Evolutionary conservation across 2,113 vertebrate genomes (phyloP).

Genomic region (Thunnus thynnus): DNA sequence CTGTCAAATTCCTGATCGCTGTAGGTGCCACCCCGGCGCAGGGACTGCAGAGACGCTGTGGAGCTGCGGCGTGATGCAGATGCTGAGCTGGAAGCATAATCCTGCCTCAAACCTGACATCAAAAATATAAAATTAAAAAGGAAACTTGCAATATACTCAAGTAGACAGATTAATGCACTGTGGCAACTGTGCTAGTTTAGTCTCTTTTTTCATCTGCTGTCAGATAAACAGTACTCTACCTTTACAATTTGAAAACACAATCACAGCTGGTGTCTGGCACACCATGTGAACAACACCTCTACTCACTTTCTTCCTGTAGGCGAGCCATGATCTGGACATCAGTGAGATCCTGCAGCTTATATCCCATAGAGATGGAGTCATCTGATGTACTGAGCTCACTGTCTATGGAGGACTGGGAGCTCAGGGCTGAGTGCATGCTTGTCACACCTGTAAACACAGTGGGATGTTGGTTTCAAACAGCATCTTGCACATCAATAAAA

Average conservation of each 20-base stretch:
- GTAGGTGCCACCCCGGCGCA: constrained; percentile 90
- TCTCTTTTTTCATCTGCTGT: not conserved
- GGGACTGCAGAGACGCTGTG: constrained; percentile 90
- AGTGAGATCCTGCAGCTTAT: constrained; percentile 94
- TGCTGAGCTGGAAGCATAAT: constrained; percentile 91
- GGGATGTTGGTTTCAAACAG: constrained; percentile 7
- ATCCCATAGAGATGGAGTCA: constrained; percentile 96
- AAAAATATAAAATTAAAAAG: constrained; percentile 12
- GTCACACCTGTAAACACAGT: constrained; percentile 82
- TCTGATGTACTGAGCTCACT: constrained; percentile 94
- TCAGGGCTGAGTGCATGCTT: constrained; percentile 88
- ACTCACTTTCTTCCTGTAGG: constrained; percentile 93
- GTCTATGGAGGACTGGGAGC: constrained; percentile 94
- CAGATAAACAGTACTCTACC: not conserved
- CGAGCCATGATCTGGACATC: constrained; percentile 96
- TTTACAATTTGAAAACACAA: not conserved
- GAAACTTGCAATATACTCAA: not conserved
- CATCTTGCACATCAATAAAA: not conserved
- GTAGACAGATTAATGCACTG: not conserved
- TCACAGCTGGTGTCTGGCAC: not conserved
- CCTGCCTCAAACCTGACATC: constrained; percentile 90
- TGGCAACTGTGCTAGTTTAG: not conserved
- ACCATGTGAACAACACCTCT: not conserved
- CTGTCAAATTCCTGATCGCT: constrained; percentile 94
- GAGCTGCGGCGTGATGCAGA: constrained; percentile 91